Evolutionary conservation across 37 sponge, comb jelly and placozoan species (phyloP), one percentile per base, ranked within the genome.

Genomic region (Axinella damicornis): DNA sequence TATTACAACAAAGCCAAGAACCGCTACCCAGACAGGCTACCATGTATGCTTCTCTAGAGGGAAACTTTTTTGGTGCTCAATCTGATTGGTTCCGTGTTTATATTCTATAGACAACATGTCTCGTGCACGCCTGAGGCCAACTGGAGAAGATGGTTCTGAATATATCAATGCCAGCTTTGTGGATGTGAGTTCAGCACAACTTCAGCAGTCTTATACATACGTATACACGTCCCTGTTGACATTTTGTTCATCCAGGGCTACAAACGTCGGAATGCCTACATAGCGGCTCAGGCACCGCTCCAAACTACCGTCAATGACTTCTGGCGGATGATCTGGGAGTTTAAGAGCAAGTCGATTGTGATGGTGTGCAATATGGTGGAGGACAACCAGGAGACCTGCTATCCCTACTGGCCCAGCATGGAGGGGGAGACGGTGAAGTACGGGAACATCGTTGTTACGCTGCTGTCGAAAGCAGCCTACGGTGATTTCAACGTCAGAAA

Each of bases 151-250:
- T 36, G 90, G 90, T 1, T 84, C 90, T 24, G 90, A 90, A 15
- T 90, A 84, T 58, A 90, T 90, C 79, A 90, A 90, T 79, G 90
- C 90, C 71, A 90, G 90, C 74, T 90, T 90, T 64, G 62, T 90
- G 57, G 85, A 90, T 84, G 90, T 90, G 56, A 84, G 90, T 20
- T 31, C 4, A 61, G 11, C 63, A 6, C 27, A 6, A 2, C 4
- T 36, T 32, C 14, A 4, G 5, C 11, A 21, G 22, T 33, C 33
- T 31, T n/a, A n/a, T n/a, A n/a, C 28, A n/a, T 69, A 33, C 2
- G 22, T 22, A 4, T 46, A 46, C 12, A 33, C 11, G 5, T 69
- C 5, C 35, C 5, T 5, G 9, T 21, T 66, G 31, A n/a, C n/a
- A n/a, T 15, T 15, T 53, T 55, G 30, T 52, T 41, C 2, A 30